These are phyloP conservation scores for Agapornis roseicollis DNA, from an alignment of 2,113 vertebrate species.

Conservation along the genomic window DNA sequence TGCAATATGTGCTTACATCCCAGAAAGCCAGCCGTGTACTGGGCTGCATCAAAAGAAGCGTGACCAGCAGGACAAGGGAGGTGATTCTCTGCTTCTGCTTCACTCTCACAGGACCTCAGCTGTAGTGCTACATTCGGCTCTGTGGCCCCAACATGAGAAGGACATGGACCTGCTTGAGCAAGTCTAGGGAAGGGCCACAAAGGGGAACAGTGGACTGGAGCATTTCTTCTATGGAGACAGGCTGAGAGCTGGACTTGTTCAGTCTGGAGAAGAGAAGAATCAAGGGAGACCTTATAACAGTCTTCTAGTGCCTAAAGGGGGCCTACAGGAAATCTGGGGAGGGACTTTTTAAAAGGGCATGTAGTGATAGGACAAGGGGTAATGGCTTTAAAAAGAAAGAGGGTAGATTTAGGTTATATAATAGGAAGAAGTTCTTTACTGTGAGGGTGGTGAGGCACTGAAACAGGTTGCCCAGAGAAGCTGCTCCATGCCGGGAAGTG, in stretches of 20 bases:
- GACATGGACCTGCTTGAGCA: not conserved
- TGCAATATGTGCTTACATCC: not conserved
- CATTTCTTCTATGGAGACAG: not conserved
- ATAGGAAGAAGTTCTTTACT: not conserved
- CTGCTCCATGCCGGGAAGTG: not conserved
- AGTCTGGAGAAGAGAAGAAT: not conserved
- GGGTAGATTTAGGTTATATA: not conserved
- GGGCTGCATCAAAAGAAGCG: not conserved
- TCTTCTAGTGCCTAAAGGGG: not conserved
- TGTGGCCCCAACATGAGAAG: not conserved
- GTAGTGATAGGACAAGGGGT: not conserved
- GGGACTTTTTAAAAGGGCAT: not conserved
- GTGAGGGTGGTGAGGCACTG: not conserved
- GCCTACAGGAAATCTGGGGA: not conserved
- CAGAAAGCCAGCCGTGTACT: not conserved
- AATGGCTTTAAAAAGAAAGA: not conserved
- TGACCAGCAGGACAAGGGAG: not conserved
- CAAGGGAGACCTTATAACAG: not conserved
- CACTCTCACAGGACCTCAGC: not conserved
- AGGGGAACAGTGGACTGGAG: not conserved
- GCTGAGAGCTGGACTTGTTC: not conserved
- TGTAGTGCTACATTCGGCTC: not conserved
- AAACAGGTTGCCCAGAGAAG: not conserved
- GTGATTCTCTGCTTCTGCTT: not conserved
- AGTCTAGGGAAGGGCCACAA: not conserved